phyloP scores from a whole-genome alignment of 2,888 invertebrate species.

The Pyrochroa serraticornis region DNA sequence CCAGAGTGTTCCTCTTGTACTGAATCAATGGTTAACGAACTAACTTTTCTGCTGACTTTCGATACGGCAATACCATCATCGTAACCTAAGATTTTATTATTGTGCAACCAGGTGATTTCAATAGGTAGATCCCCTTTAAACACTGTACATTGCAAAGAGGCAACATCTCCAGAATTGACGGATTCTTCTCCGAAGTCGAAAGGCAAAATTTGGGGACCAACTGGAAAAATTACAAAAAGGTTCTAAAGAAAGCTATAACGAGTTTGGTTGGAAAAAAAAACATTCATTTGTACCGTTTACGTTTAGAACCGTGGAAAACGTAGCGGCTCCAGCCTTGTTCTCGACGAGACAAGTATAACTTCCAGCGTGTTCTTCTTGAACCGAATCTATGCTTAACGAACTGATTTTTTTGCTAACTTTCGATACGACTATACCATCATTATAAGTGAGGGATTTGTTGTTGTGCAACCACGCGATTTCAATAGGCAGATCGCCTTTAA shows the following conservation, averaged over 20 bases:
- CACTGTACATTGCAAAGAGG: constrained; percentile 71
- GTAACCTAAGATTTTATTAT: constrained; percentile 63
- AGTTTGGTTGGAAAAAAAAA: not conserved
- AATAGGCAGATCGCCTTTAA: constrained; percentile 79
- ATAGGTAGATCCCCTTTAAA: constrained; percentile 78
- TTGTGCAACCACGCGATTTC: constrained; percentile 74
- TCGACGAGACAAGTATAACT: constrained; percentile 64
- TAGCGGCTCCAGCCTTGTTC: constrained; percentile 68
- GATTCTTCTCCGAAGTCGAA: constrained; percentile 63
- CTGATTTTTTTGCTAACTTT: constrained; percentile 68
- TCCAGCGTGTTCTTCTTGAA: constrained; percentile 63
- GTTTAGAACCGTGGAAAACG: constrained; percentile 68
- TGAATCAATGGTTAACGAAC: constrained; percentile 65
- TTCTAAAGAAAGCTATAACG: not conserved
- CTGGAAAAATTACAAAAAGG: constrained; percentile 6
- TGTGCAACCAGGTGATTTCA: constrained; percentile 74
- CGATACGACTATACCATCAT: constrained; percentile 61
- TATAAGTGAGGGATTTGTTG: constrained; percentile 57
- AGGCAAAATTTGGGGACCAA: constrained; percentile 61
- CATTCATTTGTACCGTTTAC: constrained; percentile 66
- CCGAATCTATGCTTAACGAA: constrained; percentile 65
- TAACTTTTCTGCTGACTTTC: constrained; percentile 63
- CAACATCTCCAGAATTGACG: constrained; percentile 72
- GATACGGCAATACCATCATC: constrained; percentile 54
- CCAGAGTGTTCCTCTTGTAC: constrained; percentile 66